Base-by-base conservation (phyloP, 1,140 invertebrate species). In the Atta cephalotes region DNA sequence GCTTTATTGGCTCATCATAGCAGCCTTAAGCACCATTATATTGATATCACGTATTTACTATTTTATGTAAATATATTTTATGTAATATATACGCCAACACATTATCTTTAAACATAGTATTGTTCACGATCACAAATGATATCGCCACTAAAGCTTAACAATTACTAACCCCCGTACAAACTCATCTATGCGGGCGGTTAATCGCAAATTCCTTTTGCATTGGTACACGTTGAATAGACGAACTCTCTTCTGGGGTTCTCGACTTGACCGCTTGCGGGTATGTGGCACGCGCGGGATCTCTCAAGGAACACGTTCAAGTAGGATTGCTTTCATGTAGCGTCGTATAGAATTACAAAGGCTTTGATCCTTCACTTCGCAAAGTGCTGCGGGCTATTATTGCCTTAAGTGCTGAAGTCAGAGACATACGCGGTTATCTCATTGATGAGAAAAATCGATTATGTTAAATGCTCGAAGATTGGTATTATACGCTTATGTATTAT, bases 321-420 rank as follows among this genome's bases (percentile, higher is more conserved):
- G 18, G 60, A 74, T 53, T 28, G 71, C 87, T 89, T 87, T 86
- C 81, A 77, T 68, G 51, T 62, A n/a, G n/a, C 70, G 25, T n/a
- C 53, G 63, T 78, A 89, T 81, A 77, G 88, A 82, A 87, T 89
- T 89, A 89, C 88, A 89, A 89, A 89, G 88, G 82, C 88, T 89
- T 89, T 89, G 84, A 89, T 89, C 84, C 77, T 66, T 80, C 70
- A 81, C 82, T 70, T 65, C 84, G 87, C 88, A 78, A 71, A 89
- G 82, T 66, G 71, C 77, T 63, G n/a, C 58, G 51, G 14, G 60
- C 2, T 35, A 51, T 71, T 51, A 89, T 88, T 86, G 72, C 81
- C 87, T 66, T 63, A 79, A 89, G 53, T 85, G 56, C 53, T 45
- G 53, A 56, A 81, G 53, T 35, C 60, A 71, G 51, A 74, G n/a